Percentiles rank a stretch among this genome's conserved stretches.
phyloP scores from a whole-genome alignment of 2,113 vertebrate species.

The Lichenostomus cassidix region DNA sequence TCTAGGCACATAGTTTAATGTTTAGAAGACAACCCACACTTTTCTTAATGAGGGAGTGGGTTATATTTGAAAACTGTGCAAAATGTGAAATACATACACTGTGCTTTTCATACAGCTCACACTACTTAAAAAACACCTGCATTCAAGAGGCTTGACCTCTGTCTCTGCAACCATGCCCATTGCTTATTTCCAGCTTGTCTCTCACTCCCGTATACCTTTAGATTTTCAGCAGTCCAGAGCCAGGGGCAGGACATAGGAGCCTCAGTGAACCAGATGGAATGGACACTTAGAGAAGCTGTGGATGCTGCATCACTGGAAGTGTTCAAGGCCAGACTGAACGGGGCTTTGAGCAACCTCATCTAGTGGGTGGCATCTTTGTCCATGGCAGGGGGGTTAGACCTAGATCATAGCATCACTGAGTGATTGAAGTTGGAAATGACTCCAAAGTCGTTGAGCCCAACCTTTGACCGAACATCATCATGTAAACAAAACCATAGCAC shows the following conservation, averaged over 20 bases:
- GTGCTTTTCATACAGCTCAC: background rate
- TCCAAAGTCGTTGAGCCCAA: background rate
- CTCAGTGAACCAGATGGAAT: background rate
- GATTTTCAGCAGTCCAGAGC: background rate
- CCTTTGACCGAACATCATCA: background rate
- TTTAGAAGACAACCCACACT: background rate
- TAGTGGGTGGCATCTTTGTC: background rate
- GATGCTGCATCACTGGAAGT: background rate
- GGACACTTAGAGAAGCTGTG: background rate
- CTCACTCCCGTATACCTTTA: background rate
- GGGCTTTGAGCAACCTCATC: background rate
- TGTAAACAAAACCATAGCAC: background rate
- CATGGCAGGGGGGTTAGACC: rapidly evolving
- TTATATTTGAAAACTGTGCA: background rate
- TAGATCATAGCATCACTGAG: background rate
- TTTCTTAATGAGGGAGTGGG: background rate
- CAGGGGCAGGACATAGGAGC: background rate
- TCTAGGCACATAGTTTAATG: background rate
- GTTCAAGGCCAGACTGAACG: background rate
- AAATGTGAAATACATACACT: background rate
- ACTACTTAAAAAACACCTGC: background rate
- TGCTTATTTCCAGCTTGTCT: background rate
- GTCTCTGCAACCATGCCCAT: background rate
- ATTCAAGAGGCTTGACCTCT: background rate
- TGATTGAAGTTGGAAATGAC: background rate